Conservation (phyloP, 2,888 invertebrate species). For the Cylindroiulus punctatus region DNA sequence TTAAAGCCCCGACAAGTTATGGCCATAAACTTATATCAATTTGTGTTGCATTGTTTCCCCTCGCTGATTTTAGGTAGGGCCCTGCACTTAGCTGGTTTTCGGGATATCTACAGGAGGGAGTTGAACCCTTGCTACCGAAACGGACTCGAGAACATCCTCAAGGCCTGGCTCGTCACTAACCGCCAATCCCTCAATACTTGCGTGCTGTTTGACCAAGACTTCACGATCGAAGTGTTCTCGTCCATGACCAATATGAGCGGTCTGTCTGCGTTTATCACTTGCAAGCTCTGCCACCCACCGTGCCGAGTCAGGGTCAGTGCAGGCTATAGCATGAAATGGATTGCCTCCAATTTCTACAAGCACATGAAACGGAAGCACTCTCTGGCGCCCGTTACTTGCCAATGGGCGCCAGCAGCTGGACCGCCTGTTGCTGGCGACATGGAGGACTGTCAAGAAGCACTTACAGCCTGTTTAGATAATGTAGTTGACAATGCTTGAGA, state of each 20-base stretch:
- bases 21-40: slow-evolving; percentile 3
- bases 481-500: background rate
- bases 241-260: slow-evolving; percentile 23
- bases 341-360: slow-evolving; percentile 2
- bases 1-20: background rate
- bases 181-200: background rate
- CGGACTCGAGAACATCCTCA: slow-evolving; percentile 12
- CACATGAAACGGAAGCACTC: slow-evolving; percentile 48
- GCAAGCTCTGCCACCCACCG: slow-evolving; percentile 12
- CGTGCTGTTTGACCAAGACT: slow-evolving; percentile 8
- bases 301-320: background rate
- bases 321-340: background rate
- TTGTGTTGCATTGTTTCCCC: slow-evolving; percentile 19
- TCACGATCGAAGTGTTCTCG: slow-evolving; percentile 5
- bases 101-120: background rate
- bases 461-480: background rate
- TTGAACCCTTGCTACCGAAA: slow-evolving; percentile 16
- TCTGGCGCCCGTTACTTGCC: background rate
- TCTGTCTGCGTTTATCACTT: slow-evolving; percentile 15
- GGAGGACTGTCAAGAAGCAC: background rate
- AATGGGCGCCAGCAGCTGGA: background rate
- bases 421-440: background rate
- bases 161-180: slow-evolving; percentile 20
- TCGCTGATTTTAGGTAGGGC: background rate
- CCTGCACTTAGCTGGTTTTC: background rate